Evolutionary conservation across 2,113 vertebrate species (phyloP), one percentile per base, ranked within the genome.

Genomic region (Motacilla alba): DNA sequence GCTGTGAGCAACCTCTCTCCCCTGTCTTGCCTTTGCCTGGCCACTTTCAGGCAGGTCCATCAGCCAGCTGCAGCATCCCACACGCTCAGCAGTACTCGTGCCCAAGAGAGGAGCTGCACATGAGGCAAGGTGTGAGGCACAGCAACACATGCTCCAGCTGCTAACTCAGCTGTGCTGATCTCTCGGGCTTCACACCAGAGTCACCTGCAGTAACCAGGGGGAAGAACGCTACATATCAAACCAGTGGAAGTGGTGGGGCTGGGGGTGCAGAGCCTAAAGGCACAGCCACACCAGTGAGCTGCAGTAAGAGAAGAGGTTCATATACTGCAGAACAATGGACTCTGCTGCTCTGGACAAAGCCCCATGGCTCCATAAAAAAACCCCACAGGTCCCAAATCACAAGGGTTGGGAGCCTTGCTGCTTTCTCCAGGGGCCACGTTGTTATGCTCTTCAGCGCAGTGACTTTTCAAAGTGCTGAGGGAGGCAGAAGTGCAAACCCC

Each of bases 71-170:
- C 39, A 46, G 26, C 9, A 31, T 43, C 33, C 37, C 39, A 75
- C 11, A 14, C 0, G 0, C n/a, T 47, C 56, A 67, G 66, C 5
- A 78, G 33, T 5, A 53, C 56, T 49, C 0, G 0, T 18, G 62
- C 24, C 35, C 66, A 46, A 16, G 16, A 2, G 1, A 92, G 39
- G 18, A 35, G 60, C 52, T 79, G 39, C 50, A 70, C 39, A 31
- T 44, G 3, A 41, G 47, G 41, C 47, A 76, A 80, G 28, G 37
- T 24, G 22, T 12, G 7, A 21, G 31, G 49, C 60, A 75, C 9
- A 85, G 58, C 39, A 88, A 49, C 30, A 68, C 11, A 3, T 55
- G 33, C 39, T 47, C 0, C 0, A 83, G 27, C 53, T 62, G 37
- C 15, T 49, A 60, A 15, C 41, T 58, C 46, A 56, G 2, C 49